phyloP scores from a whole-genome alignment of 2,113 vertebrate genomes.

The Mastomys coucha region DNA sequence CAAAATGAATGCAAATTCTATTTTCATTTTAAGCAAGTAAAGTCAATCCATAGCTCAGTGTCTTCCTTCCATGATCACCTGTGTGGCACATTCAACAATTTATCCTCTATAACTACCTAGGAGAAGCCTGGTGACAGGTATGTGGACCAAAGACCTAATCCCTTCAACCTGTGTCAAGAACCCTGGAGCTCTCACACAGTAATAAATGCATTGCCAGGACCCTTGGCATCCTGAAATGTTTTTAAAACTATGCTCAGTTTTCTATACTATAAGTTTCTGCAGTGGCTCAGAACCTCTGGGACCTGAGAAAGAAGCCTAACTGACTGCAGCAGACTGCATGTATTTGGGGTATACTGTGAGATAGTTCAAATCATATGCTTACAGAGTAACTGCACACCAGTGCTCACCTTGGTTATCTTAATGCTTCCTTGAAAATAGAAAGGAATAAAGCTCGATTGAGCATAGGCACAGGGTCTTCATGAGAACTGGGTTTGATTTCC shows the following conservation, averaged over 20 bases:
- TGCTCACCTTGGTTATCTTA: neutral
- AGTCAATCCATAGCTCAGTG: neutral
- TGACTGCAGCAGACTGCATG: neutral
- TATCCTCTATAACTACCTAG: neutral
- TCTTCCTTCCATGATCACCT: neutral
- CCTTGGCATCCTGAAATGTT: neutral
- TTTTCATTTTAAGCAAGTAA: neutral
- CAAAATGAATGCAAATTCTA: neutral
- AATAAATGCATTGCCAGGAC: neutral
- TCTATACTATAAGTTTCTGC: fast-evolving
- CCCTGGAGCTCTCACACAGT: no score
- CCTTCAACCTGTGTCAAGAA: neutral
- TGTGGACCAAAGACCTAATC: neutral
- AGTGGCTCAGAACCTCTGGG: neutral
- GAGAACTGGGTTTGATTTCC: neutral
- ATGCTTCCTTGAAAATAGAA: neutral
- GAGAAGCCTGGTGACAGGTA: fast-evolving
- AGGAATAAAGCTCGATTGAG: neutral
- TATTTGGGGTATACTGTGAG: neutral
- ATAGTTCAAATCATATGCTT: fast-evolving
- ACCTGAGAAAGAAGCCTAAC: neutral
- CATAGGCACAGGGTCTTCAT: no score
- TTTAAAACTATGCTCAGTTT: neutral
- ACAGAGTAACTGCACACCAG: neutral
- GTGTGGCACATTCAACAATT: neutral